Base-by-base conservation (phyloP, 2,797 vertebrate species). In the Spinus olivaceus region DNA sequence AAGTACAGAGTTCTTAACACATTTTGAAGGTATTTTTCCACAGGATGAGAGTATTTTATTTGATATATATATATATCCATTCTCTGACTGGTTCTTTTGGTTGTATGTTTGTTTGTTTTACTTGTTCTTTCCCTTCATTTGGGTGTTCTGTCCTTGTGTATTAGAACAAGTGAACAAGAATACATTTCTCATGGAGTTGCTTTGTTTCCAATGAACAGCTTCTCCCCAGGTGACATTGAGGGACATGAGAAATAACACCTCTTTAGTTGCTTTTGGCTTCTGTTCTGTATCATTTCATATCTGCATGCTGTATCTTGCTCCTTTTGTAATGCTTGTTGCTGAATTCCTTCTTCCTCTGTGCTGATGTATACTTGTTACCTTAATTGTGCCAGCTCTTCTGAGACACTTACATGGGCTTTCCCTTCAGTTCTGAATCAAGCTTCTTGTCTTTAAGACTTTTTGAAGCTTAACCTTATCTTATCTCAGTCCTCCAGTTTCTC, bases 361-460 rank as follows among this genome's bases (percentile, higher is more conserved):
- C 61, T 61, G 50, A 0, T 20, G 15, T 80, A 30, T 53, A 60
- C 50, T 70, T 66, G 32, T 91, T 82, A 83, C 41, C 46, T 67
- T 63, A 90, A 63, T 70, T 88, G 42, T 73, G 65, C 54, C 41
- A 76, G 47, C 44, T 86, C 63, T 89, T 70, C 33, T 81, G 37
- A 64, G 69, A 80, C 57, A 64, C 65, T 74, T 74, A 61, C 8
- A 17, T 5, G 10, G 56, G 16, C 54, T 93, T 91, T 92, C 30
- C 37, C 24, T 93, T 83, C 51, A 18, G 66, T 79, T 89, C 61
- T 63, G 44, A 81, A 60, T 88, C 47, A 81, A 86, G n/a, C 44
- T 91, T 42, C 77, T 81, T 79, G 70, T 90, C 72, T 91, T 86
- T 30, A 88, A 91, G 82, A 60, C 33, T 79, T 94, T 76, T 71